phyloP scores from a whole-genome alignment of 2,797 vertebrate species.

The Protosalanx chinensis region DNA sequence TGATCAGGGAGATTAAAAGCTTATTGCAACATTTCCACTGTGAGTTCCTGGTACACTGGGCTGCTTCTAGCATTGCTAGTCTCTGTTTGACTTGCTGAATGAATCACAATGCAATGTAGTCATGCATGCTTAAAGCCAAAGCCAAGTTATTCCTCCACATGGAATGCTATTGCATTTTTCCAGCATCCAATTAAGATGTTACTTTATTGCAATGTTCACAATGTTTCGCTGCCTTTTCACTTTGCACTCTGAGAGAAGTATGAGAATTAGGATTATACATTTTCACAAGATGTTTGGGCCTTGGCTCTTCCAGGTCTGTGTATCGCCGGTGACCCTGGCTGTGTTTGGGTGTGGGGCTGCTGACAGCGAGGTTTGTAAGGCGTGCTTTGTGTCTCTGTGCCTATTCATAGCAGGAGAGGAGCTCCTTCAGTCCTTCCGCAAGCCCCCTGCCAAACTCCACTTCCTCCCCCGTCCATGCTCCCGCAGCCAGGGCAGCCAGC shows the following conservation, averaged over 20 bases:
- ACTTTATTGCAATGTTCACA: too few species aligned
- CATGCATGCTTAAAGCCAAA: too few species aligned
- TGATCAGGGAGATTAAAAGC: conserved; percentile 35
- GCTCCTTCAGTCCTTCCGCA: conserved; percentile 91
- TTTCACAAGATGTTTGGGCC: too few species aligned
- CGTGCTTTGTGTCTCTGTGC: conserved; percentile 76
- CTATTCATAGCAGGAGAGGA: conserved; percentile 92
- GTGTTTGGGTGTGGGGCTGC: conserved; percentile 19
- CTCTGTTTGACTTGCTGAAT: conserved; percentile 4
- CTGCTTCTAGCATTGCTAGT: neutral
- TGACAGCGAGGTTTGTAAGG: conserved; percentile 61
- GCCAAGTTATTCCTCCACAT: too few species aligned
- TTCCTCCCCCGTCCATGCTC: conserved; percentile 91
- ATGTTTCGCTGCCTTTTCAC: neutral
- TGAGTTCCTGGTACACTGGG: conserved; percentile 54
- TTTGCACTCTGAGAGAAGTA: too few species aligned
- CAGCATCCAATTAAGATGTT: neutral
- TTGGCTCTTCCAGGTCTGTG: too few species aligned
- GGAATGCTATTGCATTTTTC: too few species aligned
- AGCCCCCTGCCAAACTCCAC: conserved; percentile 90
- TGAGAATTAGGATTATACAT: too few species aligned
- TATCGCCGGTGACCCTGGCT: neutral
- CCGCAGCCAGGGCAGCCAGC: conserved; percentile 80
- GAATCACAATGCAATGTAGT: neutral
- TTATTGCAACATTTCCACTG: conserved; percentile 51